Percentiles rank a stretch among this genome's conserved stretches.
Conservation (phyloP, 2,797 vertebrate species). For the Fratercula arctica region DNA sequence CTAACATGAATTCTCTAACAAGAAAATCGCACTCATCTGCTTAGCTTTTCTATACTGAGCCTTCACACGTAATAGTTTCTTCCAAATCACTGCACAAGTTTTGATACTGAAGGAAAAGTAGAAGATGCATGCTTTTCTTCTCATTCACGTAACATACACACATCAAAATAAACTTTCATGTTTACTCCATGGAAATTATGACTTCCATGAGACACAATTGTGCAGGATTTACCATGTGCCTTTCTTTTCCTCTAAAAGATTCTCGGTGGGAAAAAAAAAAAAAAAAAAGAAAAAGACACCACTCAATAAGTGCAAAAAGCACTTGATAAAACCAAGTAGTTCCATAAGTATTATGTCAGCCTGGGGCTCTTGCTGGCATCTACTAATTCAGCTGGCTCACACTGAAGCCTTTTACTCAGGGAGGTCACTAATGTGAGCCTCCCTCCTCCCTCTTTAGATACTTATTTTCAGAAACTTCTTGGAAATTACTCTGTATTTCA, state of each 20-base stretch:
- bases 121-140: background rate
- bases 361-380: background rate
- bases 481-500: background rate
- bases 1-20: background rate
- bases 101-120: background rate
- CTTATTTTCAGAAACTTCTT: background rate
- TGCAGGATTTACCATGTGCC: background rate
- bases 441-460: background rate
- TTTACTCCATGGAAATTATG: background rate
- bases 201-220: background rate
- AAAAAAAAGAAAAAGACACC: background rate
- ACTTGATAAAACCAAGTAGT: background rate
- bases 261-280: accelerated
- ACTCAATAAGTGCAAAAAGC: background rate
- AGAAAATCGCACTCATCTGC: background rate
- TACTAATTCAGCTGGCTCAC: background rate
- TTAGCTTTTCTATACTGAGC: background rate
- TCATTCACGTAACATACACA: background rate
- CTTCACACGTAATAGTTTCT: background rate
- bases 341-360: background rate
- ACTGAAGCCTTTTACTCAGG: background rate
- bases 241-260: background rate
- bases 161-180: background rate
- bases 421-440: background rate
- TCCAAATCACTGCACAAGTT: background rate